phyloP scores from a whole-genome alignment of 2,113 vertebrate genomes.

The Pseudorhombus dupliciocellatus region DNA sequence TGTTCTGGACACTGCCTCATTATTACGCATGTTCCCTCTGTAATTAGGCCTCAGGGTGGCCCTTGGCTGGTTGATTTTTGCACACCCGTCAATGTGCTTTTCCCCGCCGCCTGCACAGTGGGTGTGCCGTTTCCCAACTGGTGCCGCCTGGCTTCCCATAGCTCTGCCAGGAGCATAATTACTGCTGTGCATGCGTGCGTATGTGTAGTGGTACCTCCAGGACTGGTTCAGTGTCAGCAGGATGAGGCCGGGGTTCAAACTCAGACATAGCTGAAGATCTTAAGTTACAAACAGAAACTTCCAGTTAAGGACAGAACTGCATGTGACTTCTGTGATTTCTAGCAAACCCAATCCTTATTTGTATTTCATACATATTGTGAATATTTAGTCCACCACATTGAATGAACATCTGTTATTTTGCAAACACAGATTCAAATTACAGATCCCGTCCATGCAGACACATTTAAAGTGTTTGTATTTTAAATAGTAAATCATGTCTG shows the following conservation, averaged over 20 bases:
- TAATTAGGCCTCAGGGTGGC: constrained; percentile 69
- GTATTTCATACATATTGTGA: no score
- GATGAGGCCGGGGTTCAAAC: constrained; percentile 10
- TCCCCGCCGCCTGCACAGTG: constrained; percentile 50
- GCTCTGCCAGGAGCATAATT: constrained; percentile 66
- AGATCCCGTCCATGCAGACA: no score
- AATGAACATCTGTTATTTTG: neutral
- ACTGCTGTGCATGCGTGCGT: constrained; percentile 23
- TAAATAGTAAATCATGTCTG: no score
- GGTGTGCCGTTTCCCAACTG: constrained; percentile 41
- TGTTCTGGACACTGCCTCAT: constrained; percentile 52
- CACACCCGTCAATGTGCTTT: constrained; percentile 18
- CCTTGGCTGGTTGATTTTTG: constrained; percentile 53
- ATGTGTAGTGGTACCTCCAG: constrained; percentile 15
- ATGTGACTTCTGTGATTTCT: no score
- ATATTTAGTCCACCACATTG: no score
- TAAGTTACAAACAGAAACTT: neutral
- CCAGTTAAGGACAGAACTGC: neutral
- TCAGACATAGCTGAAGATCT: neutral
- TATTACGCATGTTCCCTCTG: constrained; percentile 47
- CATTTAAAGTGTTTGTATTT: no score
- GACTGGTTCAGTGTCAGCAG: constrained; percentile 30
- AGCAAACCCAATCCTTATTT: no score
- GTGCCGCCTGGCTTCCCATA: constrained; percentile 47
- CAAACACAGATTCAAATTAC: no score